Evolutionary conservation across 2,113 vertebrate genomes (phyloP).

Genomic region (Condylura cristata): DNA sequence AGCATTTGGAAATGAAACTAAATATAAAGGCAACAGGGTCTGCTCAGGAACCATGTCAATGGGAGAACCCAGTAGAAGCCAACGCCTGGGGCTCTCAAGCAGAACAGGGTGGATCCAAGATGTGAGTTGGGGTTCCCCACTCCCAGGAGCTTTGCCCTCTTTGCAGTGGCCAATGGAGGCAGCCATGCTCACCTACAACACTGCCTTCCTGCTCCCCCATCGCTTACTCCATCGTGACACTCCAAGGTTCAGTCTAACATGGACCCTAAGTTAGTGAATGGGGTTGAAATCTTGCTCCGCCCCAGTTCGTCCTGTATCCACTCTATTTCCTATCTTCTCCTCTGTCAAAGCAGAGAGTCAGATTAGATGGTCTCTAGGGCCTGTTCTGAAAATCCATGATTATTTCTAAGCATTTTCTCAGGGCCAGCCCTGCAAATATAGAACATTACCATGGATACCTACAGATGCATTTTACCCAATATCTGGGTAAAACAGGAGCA

Average conservation of each 20-base stretch:
- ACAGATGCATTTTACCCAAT: not conserved
- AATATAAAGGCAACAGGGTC: not conserved
- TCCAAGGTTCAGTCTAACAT: not conserved
- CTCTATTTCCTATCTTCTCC: too few relatives aligned
- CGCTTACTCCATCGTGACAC: not conserved
- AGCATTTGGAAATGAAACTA: not conserved
- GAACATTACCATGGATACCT: not conserved
- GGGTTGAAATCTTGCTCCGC: not conserved
- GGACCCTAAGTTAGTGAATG: not conserved
- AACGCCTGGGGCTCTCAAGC: not conserved
- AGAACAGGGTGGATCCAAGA: not conserved
- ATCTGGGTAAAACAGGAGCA: not conserved
- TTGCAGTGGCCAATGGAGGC: not conserved
- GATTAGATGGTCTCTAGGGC: not conserved
- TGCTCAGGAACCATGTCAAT: not conserved
- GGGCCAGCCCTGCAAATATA: not conserved
- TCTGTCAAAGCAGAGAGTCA: not conserved
- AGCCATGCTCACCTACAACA: too few relatives aligned
- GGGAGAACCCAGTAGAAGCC: not conserved
- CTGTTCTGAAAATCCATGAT: not conserved
- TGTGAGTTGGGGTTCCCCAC: too few relatives aligned
- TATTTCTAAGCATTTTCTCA: not conserved
- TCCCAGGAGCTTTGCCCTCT: not conserved
- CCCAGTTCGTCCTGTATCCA: not conserved
- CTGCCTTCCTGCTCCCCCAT: not conserved